A percentile compares a stretch with the other conserved stretches of the same genome.
These are phyloP conservation scores for Gallinago undulata DNA, from an alignment of 2,113 vertebrate genomes.

Conservation along the genomic window DNA sequence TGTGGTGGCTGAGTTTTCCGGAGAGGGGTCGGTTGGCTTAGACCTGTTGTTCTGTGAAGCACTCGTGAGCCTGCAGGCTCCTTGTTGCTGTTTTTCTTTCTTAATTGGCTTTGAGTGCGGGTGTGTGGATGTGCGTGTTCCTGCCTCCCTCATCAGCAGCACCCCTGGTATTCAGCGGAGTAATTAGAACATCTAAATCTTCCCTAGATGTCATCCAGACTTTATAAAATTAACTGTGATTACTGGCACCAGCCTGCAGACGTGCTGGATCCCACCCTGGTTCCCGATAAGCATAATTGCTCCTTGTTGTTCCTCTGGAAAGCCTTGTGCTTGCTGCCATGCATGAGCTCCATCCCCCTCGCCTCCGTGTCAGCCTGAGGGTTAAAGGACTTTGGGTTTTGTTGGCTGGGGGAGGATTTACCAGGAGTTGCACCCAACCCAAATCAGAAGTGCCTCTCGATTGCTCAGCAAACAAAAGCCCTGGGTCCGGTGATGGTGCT, in stretches of 20 bases:
- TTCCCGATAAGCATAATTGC: background rate
- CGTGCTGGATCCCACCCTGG: background rate
- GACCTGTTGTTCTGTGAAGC: background rate
- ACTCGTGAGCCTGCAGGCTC: background rate
- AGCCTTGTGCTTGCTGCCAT: background rate
- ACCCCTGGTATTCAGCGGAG: slow-evolving; percentile 26
- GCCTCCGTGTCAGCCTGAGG: background rate
- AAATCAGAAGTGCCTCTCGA: background rate
- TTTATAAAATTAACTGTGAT: background rate
- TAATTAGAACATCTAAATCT: slow-evolving; percentile 66
- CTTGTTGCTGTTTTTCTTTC: slow-evolving; percentile 31
- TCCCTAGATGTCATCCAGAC: slow-evolving; percentile 29
- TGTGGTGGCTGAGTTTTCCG: background rate
- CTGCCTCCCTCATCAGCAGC: slow-evolving; percentile 60
- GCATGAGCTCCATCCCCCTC: background rate
- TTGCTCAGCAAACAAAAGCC: background rate
- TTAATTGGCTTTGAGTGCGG: slow-evolving; percentile 7
- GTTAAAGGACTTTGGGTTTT: background rate
- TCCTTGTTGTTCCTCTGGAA: slow-evolving; percentile 4
- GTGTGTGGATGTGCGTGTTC: slow-evolving; percentile 32
- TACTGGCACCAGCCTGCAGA: slow-evolving; percentile 28
- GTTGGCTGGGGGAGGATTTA: background rate
- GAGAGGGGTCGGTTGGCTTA: background rate
- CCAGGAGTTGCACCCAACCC: background rate
- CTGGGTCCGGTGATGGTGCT: background rate